Evolutionary conservation across 2,113 vertebrate species (phyloP), one percentile per base, ranked within the genome.

Genomic region (Nesogale talazaci): DNA sequence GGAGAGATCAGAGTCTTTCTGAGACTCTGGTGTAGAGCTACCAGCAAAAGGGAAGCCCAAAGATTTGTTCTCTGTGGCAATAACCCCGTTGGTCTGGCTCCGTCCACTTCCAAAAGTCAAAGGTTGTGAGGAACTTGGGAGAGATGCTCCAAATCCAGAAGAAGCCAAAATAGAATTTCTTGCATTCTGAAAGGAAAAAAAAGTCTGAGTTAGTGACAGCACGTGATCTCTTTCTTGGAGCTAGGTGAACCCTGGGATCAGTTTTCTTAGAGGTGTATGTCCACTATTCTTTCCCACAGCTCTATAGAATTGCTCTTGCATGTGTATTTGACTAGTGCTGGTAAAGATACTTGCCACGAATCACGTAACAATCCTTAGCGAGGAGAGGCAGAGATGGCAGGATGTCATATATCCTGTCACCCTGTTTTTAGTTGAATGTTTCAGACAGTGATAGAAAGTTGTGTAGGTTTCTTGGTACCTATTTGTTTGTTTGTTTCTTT

Each of bases 31-130:
- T 87, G 96, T 94, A 96, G 98, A 98, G 89, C 96, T 97, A 92
- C 97, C 97, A n/a, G 98, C 98, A 97, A 99, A 99, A 86, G 98
- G 95, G 94, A 99, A 99, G 88, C 98, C 98, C 97, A 98, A 98
- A 89, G 99, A 92, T 93, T 98, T 98, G 94, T 95, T 98, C 94
- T 99, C 99, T 96, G 98, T 96, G 95, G 97, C 83, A 88, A 98
- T 89, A 89, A 98, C 96, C 87, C 98, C 98, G 93, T 99, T 99
- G 76, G 99, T 98, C 88, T 99, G 99, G 95, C 97, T 98, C 94
- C 98, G 98, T 90, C 98, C 98, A 85, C 98, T 97, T 94, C 98
- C 99, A 97, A 99, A 99, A 63, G 98, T 97, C 84, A 97, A 96
- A 69, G 99, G 95, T 89, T 98, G 98, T 36, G 98, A 97, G 87